Percentiles rank a stretch among this genome's conserved stretches.
phyloP scores from a whole-genome alignment of 2,797 vertebrate genomes.

The Philypnodon macrostomus region DNA sequence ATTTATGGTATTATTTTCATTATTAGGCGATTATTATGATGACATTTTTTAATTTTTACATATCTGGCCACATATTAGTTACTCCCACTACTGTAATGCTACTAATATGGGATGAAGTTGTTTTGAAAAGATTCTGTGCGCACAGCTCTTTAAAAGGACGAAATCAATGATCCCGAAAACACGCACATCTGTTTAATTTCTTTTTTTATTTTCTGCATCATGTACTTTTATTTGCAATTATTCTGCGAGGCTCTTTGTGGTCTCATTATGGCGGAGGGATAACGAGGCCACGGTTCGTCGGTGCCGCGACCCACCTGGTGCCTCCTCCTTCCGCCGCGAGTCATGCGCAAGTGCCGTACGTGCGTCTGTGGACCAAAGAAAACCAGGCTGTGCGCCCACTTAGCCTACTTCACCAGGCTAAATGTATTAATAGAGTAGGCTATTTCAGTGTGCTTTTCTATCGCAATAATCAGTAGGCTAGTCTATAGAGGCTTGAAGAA shows the following conservation, averaged over 20 bases:
- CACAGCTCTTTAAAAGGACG: constrained; percentile 79
- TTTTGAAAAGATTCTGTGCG: constrained; percentile 42
- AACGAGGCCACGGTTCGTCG: constrained; percentile 78
- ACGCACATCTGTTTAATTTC: constrained; percentile 92
- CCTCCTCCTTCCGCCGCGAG: constrained; percentile 36
- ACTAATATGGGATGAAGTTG: constrained; percentile 1
- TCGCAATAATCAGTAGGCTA: no score
- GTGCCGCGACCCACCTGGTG: constrained; percentile 77
- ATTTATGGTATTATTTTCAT: neutral
- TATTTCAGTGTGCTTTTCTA: no score
- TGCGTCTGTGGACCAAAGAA: no score
- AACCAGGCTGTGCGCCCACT: no score
- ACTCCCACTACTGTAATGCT: neutral
- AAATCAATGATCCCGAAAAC: constrained; percentile 89
- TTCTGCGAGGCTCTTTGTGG: constrained; percentile 79
- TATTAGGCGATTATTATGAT: no score
- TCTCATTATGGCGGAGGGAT: constrained; percentile 75
- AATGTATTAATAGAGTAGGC: no score
- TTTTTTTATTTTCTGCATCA: constrained; percentile 94
- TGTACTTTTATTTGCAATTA: constrained; percentile 93
- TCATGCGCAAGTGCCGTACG: no score
- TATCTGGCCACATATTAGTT: neutral
- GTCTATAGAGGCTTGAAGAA: no score
- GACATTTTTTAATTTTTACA: constrained; percentile 13
- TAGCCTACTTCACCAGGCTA: no score